These are phyloP conservation scores for Microplitis manilae DNA, from an alignment of 2,888 invertebrate genomes.

Conservation along the genomic window DNA sequence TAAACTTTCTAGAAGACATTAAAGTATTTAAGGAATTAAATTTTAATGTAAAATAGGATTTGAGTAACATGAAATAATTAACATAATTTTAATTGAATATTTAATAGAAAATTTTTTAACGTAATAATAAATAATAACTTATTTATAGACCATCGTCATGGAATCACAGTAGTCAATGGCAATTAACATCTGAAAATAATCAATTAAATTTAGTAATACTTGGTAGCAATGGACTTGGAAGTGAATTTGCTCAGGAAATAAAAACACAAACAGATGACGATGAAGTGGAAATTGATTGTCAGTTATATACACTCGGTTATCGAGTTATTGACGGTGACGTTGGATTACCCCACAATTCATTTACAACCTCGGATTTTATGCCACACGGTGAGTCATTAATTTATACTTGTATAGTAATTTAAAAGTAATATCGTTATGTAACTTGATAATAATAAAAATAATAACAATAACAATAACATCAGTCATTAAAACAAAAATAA, in stretches of 20 bases:
- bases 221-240: constrained; percentile 89
- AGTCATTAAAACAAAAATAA: not conserved
- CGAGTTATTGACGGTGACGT: constrained; percentile 91
- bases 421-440: not conserved
- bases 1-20: not conserved
- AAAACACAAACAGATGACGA: constrained; percentile 90
- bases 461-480: constrained; percentile 12
- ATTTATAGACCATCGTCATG: constrained; percentile 75
- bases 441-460: constrained; percentile 16
- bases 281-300: constrained; percentile 86
- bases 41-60: constrained; percentile 22
- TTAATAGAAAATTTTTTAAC: not conserved
- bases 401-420: not conserved
- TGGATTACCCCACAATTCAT: constrained; percentile 84
- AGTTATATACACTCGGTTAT: constrained; percentile 87
- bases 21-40: not conserved
- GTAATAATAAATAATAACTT: constrained; percentile 28
- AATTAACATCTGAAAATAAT: constrained; percentile 78
- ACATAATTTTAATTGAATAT: not conserved
- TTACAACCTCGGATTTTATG: constrained; percentile 87
- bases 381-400: constrained; percentile 82
- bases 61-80: not conserved
- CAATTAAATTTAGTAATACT: constrained; percentile 90
- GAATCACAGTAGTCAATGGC: constrained; percentile 79
- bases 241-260: constrained; percentile 89